A percentile compares a stretch with the other conserved stretches of the same genome.
These are phyloP conservation scores for Steinernema feltiae DNA, from an alignment of 1,140 invertebrate species.

Conservation along the genomic window DNA sequence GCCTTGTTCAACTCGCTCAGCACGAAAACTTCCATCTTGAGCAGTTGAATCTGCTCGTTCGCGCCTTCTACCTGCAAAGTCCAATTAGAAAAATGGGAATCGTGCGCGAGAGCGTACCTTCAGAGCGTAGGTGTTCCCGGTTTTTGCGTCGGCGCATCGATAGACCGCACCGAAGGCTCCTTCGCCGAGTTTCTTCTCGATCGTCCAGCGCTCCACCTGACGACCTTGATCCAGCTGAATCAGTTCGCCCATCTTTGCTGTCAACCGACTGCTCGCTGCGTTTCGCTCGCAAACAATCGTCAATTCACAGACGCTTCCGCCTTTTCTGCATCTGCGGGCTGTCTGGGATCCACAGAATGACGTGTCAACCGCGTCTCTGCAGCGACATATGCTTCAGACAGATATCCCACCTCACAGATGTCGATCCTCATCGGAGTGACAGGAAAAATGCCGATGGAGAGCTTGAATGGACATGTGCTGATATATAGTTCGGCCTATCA, in stretches of 20 bases:
- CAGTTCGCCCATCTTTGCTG: slow-evolving; percentile 63
- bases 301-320: too few relatives aligned
- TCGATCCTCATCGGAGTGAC: too few relatives aligned
- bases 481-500: too few relatives aligned
- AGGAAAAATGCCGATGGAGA: too few relatives aligned
- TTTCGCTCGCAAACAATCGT: too few relatives aligned
- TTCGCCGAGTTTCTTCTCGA: slow-evolving; percentile 49
- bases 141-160: slow-evolving; percentile 32
- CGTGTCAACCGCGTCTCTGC: too few relatives aligned
- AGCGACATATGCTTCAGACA: too few relatives aligned
- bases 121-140: slow-evolving; percentile 28
- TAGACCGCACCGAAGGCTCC: slow-evolving; percentile 47
- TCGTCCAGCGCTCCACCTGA: slow-evolving; percentile 35
- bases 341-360: too few relatives aligned
- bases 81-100: not conserved
- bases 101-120: slow-evolving; percentile 23
- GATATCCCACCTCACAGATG: too few relatives aligned
- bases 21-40: slow-evolving; percentile 50
- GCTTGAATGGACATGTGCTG: too few relatives aligned
- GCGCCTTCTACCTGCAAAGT: slow-evolving; percentile 38
- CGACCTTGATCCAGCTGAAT: slow-evolving; percentile 23
- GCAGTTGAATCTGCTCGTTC: slow-evolving; percentile 43
- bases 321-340: too few relatives aligned
- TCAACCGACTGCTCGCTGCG: too few relatives aligned
- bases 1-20: slow-evolving; percentile 40